phyloP scores from a whole-genome alignment of 2,113 vertebrate species.

The Ammodytes dubius region DNA sequence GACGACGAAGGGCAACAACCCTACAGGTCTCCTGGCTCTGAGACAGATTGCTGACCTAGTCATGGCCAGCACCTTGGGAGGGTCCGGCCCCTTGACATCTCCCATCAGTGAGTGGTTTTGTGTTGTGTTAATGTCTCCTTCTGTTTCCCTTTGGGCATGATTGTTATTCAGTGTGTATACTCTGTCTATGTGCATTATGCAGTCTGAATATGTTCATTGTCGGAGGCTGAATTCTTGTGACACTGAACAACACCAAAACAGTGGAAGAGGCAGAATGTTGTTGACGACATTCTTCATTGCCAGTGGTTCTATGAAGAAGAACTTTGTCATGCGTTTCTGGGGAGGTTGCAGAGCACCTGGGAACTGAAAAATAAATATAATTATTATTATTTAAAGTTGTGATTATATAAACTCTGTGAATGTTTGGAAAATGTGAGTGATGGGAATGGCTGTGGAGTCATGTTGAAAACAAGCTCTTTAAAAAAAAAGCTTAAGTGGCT shows the following conservation, averaged over 20 bases:
- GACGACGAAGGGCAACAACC: conserved; percentile 94
- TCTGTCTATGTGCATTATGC: conserved; percentile 49
- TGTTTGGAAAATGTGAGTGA: conserved; percentile 41
- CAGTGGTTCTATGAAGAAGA: conserved; percentile 48
- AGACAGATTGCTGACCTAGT: conserved; percentile 96
- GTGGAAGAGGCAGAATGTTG: conserved; percentile 66
- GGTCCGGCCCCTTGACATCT: conserved; percentile 90
- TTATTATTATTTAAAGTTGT: conserved; percentile 6
- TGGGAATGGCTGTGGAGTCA: conserved; percentile 32
- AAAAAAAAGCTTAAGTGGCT: conserved; percentile 49
- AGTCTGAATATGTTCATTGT: conserved; percentile 75
- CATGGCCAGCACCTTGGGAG: conserved; percentile 89
- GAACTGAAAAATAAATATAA: not conserved
- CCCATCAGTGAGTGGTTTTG: conserved; percentile 76
- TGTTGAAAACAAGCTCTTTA: conserved; percentile 34
- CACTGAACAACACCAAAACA: conserved; percentile 59
- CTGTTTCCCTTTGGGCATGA: conserved; percentile 26
- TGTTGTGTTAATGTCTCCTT: conserved; percentile 41
- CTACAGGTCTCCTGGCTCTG: conserved; percentile 91
- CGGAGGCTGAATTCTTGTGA: conserved; percentile 67
- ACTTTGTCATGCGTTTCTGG: conserved; percentile 6
- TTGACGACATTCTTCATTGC: conserved; percentile 58
- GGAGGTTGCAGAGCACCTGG: conserved; percentile 23
- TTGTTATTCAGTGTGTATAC: conserved; percentile 48
- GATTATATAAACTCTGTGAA: conserved; percentile 31